Evolutionary conservation across 2,113 vertebrate genomes (phyloP), one percentile per base, ranked within the genome.

Genomic region (Forbesichthys agassizii): DNA sequence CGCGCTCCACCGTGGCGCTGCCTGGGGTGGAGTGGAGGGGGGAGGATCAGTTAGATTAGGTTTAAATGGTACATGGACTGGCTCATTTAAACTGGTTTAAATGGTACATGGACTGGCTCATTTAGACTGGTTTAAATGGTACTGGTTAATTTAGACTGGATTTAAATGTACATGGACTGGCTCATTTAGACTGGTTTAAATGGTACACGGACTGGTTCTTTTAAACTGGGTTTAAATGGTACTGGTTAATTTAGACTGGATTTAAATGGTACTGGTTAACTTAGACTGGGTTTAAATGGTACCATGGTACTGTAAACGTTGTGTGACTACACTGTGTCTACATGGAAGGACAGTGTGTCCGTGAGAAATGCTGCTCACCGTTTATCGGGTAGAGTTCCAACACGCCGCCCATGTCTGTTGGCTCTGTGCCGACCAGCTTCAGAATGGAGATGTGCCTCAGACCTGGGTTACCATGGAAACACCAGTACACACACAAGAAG

Each of bases 321-420:
- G 27, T 27, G 27, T 27, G 27, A 27, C 27, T 27, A 27, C 27
- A 27, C 27, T 27, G 27, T 2, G 27, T 27, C 27, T 36, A n/a
- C n/a, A 10, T 10, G 18, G 20, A 58, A 27, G 27, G 27, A 27
- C 27, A 27, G 27, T 33, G 3, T 11, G 12, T 54, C 7, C 53
- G 7, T 54, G 12, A 14, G 16, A 54, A n/a, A 11, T 20, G 56
- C 11, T 20, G 60, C 93, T 96, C 90, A 99, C 98, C 97, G 4
- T 99, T 99, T 84, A 99, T 98, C 1, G 98, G 96, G 73, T 96
- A 99, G 5, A 99, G 84, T 75, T 99, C 97, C 89, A 99, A 80
- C 72, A 98, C 94, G 56, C 98, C 98, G 12, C 95, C 94, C 83
- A 92, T 93, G 36, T 95, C 92, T 33, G 89, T 82, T 14, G 88